Percentiles rank a stretch among this genome's conserved stretches.
Evolutionary conservation across 2,888 invertebrate genomes (phyloP).

Genomic region (Leptarthrus brevirostris): DNA sequence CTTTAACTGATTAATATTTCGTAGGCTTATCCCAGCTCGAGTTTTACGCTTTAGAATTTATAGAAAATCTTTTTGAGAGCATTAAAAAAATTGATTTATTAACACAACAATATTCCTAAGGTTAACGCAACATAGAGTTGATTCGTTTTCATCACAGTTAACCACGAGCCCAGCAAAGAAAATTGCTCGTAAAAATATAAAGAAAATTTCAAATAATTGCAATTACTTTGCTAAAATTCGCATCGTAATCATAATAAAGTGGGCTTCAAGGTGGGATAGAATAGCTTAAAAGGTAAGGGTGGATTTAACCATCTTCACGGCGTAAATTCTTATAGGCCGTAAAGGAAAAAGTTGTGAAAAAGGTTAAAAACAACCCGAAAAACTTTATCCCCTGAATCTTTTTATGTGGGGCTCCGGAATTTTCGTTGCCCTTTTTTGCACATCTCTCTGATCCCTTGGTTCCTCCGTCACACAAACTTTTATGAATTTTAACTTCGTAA

Average conservation of each 20-base stretch:
- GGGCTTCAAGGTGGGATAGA: slow-evolving; percentile 18
- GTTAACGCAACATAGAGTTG: too few species aligned
- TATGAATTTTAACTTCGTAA: slow-evolving; percentile 13
- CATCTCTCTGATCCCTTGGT: neutral
- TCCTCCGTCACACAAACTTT: neutral
- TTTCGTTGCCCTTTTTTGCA: neutral
- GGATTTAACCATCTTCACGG: neutral
- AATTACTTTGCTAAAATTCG: slow-evolving; percentile 5
- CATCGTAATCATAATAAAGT: slow-evolving; percentile 22
- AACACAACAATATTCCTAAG: too few species aligned
- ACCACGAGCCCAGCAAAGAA: neutral
- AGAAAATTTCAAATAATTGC: slow-evolving; percentile 8
- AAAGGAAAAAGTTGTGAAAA: slow-evolving; percentile 29
- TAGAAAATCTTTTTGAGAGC: too few species aligned
- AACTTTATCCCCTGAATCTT: slow-evolving; percentile 5
- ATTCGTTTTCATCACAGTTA: too few species aligned
- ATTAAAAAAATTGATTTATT: too few species aligned
- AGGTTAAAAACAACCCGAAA: slow-evolving; percentile 23
- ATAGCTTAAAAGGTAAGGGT: neutral
- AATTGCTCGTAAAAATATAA: slow-evolving; percentile 27
- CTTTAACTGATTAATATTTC: too few species aligned
- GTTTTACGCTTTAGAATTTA: too few species aligned
- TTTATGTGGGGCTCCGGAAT: neutral
- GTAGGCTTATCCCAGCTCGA: too few species aligned
- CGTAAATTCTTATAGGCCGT: slow-evolving; percentile 4